phyloP scores from a whole-genome alignment of 2,113 vertebrate genomes.

The Siphamia tubifer region DNA sequence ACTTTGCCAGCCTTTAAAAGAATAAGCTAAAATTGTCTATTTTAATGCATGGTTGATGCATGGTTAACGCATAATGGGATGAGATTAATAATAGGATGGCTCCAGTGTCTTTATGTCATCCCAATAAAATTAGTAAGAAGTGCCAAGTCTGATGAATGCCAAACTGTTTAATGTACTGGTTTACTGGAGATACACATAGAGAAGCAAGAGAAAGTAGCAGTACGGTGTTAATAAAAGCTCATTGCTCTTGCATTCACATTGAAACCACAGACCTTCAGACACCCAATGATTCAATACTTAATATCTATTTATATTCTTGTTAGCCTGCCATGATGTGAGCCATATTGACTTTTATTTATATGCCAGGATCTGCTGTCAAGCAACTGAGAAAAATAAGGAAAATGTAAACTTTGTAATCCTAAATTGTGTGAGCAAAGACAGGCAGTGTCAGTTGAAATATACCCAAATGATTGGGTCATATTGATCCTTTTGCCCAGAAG shows the following conservation, averaged over 20 bases:
- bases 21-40: slow-evolving; percentile 14
- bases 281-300: slow-evolving; percentile 16
- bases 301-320: slow-evolving; percentile 37
- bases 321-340: slow-evolving; percentile 13
- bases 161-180: slow-evolving; percentile 1
- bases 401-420: slow-evolving; percentile 54
- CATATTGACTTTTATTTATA: slow-evolving; percentile 50
- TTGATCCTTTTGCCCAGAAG: slow-evolving; percentile 47
- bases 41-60: slow-evolving; percentile 21
- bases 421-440: slow-evolving; percentile 34
- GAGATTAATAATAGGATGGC: slow-evolving; percentile 46
- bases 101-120: slow-evolving; percentile 14
- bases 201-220: slow-evolving; percentile 1
- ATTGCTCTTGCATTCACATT: slow-evolving; percentile 7
- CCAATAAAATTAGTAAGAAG: slow-evolving; percentile 20
- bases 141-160: slow-evolving; percentile 22
- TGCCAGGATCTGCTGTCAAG: slow-evolving; percentile 15
- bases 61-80: slow-evolving; percentile 33
- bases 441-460: slow-evolving; percentile 36
- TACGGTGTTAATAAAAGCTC: not conserved
- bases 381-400: slow-evolving; percentile 43
- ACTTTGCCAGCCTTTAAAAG: slow-evolving; percentile 1
- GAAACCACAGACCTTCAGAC: slow-evolving; percentile 14
- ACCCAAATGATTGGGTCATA: slow-evolving; percentile 39
- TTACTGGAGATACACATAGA: slow-evolving; percentile 5